A percentile compares a stretch with the other conserved stretches of the same genome.
phyloP scores from a whole-genome alignment of 2,113 vertebrate genomes.

The Podocnemis expansa region DNA sequence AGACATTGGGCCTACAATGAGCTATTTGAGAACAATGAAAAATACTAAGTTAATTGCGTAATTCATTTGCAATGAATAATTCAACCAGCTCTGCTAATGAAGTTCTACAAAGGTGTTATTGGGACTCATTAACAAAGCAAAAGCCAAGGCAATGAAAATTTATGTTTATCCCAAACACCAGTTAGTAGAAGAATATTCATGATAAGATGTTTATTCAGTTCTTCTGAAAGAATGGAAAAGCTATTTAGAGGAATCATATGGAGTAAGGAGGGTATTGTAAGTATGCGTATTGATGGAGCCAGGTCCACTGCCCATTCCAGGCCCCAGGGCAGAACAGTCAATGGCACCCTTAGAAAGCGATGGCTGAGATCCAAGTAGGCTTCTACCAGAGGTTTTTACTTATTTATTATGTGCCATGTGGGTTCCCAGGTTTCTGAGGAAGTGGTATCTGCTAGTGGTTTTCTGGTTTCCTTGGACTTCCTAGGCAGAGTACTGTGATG shows the following conservation, averaged over 20 bases:
- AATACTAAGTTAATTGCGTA: background rate
- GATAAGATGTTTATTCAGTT: background rate
- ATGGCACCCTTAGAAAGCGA: too few relatives aligned
- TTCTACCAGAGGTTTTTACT: too few relatives aligned
- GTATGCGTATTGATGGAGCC: background rate
- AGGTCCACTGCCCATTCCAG: too few relatives aligned
- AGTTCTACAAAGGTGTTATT: background rate
- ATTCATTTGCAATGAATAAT: constrained; percentile 7
- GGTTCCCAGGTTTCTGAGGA: too few relatives aligned
- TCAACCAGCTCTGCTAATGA: background rate
- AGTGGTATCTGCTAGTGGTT: too few relatives aligned
- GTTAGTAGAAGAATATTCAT: background rate
- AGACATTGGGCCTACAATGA: background rate
- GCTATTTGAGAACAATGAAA: background rate
- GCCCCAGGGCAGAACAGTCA: too few relatives aligned
- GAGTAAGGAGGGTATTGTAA: background rate
- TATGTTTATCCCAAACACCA: background rate
- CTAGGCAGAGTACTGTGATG: too few relatives aligned
- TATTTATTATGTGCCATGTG: too few relatives aligned
- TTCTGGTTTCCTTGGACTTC: too few relatives aligned
- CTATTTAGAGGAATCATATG: background rate
- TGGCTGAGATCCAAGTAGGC: too few relatives aligned
- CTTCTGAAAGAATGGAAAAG: background rate
- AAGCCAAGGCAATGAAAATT: background rate
- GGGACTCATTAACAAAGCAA: background rate